These are phyloP conservation scores for Salpingus planirostris DNA, from an alignment of 2,888 invertebrate species.

Conservation along the genomic window DNA sequence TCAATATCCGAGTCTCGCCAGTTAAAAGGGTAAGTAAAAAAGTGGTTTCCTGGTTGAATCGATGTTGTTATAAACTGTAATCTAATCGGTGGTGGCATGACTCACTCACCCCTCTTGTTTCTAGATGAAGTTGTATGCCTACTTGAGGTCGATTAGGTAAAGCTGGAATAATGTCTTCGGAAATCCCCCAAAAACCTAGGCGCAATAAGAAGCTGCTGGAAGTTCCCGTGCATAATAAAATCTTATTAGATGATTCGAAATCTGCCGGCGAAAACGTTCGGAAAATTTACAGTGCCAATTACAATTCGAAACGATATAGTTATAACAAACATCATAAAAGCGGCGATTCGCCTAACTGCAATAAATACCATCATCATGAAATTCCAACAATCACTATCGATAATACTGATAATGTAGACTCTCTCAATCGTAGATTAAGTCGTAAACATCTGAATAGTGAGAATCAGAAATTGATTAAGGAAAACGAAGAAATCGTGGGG, in stretches of 20 bases:
- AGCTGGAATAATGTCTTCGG: constrained; percentile 19
- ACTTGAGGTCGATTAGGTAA: no score
- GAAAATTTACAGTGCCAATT: constrained; percentile 31
- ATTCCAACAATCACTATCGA: constrained; percentile 15
- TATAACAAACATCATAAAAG: constrained; percentile 8
- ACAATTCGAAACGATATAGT: constrained; percentile 21
- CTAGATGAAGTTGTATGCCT: no score
- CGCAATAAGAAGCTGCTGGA: constrained; percentile 25
- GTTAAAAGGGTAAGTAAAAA: no score
- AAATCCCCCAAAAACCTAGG: constrained; percentile 24
- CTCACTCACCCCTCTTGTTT: no score
- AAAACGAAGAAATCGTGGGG: constrained; percentile 46
- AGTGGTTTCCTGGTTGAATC: no score
- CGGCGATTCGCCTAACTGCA: no score
- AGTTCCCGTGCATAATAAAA: constrained; percentile 31
- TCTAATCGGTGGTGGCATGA: no score
- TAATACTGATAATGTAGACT: constrained; percentile 18
- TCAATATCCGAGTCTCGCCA: no score
- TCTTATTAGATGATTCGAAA: no score
- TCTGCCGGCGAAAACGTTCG: constrained; percentile 11
- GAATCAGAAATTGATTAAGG: constrained; percentile 45
- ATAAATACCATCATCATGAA: no score
- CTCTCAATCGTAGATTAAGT: constrained; percentile 18
- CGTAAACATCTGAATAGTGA: constrained; percentile 41
- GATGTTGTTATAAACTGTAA: no score